Base-by-base conservation (phyloP, 2,797 vertebrate genomes). In the Clarias fuscus region DNA sequence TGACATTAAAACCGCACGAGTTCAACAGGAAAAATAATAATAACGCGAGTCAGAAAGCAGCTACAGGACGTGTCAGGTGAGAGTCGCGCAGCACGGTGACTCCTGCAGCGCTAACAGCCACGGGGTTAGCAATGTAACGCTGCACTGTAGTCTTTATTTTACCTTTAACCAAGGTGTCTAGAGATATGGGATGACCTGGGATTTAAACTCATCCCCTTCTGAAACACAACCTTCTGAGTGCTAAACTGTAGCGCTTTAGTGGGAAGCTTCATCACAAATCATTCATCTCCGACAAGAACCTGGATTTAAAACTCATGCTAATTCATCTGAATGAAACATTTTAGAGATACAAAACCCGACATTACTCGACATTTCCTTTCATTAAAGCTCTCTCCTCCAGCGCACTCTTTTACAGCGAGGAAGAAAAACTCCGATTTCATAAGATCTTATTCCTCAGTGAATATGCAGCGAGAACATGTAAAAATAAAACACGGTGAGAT, bases 401-500 rank as follows among this genome's bases (percentile, higher is more conserved):
- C 30, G 8, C 18, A 20, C 1, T 18, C 75, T 11, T 59, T 30
- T 20, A 33, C n/a, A 22, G 56, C 1, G 1, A 37, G 11, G 27
- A 78, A 78, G 58, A 61, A 78, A 78, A 59, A 3, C 30, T 75
- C 56, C 0, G 56, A 20, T 24, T 33, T 78, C 4, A 61, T 78
- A 37, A 85, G 68, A 84, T 82, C 65, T 82, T 33, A 75, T 70
- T 88, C 82, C 33, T n/a, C 59, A 4, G n/a, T 86, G 84, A 88
- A 88, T 84, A 70, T 59, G 40, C 27, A 40, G 56, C 7, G 24
- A 88, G 70, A 88, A 84, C n/a, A 10, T 82, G 86, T 75, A 86
- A 75, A 73, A 87, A 88, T 87, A 86, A 88, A 84, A 67, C 82
- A 83, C 33, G 48, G 76, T 85, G 79, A 89, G 89, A 89, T 90